Evolutionary conservation across 53 echinoderm and acorn worm genomes (phyloP).

Genomic region (Hippasteria phrygiana): DNA sequence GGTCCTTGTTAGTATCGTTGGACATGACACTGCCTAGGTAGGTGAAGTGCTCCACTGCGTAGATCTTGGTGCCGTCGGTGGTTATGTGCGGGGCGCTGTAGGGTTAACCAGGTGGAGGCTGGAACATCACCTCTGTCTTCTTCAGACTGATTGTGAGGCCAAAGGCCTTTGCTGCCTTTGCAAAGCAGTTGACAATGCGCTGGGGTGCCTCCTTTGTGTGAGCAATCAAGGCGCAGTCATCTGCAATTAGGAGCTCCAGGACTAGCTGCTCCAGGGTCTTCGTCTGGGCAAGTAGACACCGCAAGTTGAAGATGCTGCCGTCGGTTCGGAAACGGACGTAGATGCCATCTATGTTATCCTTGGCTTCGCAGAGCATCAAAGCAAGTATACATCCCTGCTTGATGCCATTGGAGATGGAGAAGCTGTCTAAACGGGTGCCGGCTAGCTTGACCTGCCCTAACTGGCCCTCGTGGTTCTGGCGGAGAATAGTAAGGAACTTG

Average conservation of each 20-base stretch:
- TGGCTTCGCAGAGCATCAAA: slow-evolving; percentile 20
- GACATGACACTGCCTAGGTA: slow-evolving; percentile 16
- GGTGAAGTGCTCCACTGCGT: slow-evolving; percentile 38
- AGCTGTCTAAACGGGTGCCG: neutral
- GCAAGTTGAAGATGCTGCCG: slow-evolving; percentile 2
- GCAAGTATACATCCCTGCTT: slow-evolving; percentile 82
- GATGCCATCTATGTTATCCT: slow-evolving; percentile 1
- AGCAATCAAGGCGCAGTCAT: slow-evolving; percentile 2
- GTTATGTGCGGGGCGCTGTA: slow-evolving; percentile 5
- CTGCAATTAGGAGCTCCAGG: slow-evolving; percentile 7
- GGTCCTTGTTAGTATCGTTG: slow-evolving; percentile 19
- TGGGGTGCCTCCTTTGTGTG: slow-evolving; percentile 13
- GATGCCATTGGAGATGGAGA: slow-evolving; percentile 62
- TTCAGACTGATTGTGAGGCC: slow-evolving; percentile 29
- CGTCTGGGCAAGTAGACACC: slow-evolving; percentile 6
- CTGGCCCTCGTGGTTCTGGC: slow-evolving; percentile 65
- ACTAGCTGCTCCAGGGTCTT: slow-evolving; percentile 17
- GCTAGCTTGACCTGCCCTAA: slow-evolving; percentile 37
- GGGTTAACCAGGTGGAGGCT: slow-evolving; percentile 10
- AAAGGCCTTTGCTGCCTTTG: slow-evolving; percentile 12
- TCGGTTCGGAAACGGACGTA: slow-evolving; percentile 18
- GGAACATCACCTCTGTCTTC: slow-evolving; percentile 36
- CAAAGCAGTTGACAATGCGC: slow-evolving; percentile 6
- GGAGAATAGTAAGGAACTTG: slow-evolving; percentile 62
- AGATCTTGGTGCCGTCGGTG: neutral